These are phyloP conservation scores for Cheilosia soror DNA, from an alignment of 2,888 invertebrate genomes.

Conservation along the genomic window DNA sequence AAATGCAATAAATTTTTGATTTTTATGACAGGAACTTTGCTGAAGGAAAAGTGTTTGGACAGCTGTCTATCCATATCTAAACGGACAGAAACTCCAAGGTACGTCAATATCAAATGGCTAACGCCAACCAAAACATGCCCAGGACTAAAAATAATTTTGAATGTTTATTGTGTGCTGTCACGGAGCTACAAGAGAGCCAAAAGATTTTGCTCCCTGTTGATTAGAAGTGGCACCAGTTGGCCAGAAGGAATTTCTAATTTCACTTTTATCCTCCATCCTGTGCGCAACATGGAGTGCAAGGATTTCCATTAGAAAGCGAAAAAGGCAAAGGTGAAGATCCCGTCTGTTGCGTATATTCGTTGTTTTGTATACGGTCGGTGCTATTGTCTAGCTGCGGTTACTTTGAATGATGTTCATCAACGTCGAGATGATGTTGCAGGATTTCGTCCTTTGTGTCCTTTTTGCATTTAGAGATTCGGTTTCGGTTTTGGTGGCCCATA, in stretches of 20 bases:
- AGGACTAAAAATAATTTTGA: constrained; percentile 68
- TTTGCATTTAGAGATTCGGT: constrained; percentile 69
- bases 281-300: constrained; percentile 30
- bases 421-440: constrained; percentile 59
- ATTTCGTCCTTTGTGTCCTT: constrained; percentile 56
- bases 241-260: constrained; percentile 66
- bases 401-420: constrained; percentile 67
- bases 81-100: not conserved
- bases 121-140: constrained; percentile 13
- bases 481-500: constrained; percentile 68
- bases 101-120: constrained; percentile 19
- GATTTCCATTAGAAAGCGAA: constrained; percentile 69
- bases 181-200: constrained; percentile 6
- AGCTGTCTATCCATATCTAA: constrained; percentile 51
- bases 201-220: constrained; percentile 32
- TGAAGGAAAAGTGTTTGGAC: constrained; percentile 43
- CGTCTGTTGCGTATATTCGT: constrained; percentile 53
- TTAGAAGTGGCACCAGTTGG: constrained; percentile 61
- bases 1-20: constrained; percentile 66
- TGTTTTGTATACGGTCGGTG: constrained; percentile 28
- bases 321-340: constrained; percentile 70
- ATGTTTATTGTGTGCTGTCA: constrained; percentile 66
- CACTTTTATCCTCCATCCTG: constrained; percentile 65
- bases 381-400: constrained; percentile 61
- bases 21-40: constrained; percentile 68